Percentiles rank a stretch among this genome's conserved stretches.
Conservation (phyloP, 2,797 vertebrate genomes). For the Scomberomorus guttatus region DNA sequence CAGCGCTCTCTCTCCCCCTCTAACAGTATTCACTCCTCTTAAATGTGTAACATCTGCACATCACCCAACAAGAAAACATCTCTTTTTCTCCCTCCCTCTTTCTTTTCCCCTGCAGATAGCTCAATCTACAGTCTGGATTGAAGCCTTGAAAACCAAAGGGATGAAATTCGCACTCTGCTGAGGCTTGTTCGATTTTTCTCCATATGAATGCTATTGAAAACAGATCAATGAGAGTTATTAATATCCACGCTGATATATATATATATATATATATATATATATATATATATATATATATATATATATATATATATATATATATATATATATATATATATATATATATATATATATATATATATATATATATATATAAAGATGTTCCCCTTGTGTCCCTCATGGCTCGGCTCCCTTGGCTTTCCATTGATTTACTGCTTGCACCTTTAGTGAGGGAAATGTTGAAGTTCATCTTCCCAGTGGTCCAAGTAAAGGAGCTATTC, state of each 20-base stretch:
- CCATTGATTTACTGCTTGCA: constrained; percentile 75
- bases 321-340: too few species aligned
- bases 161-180: constrained; percentile 44
- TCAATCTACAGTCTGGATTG: constrained; percentile 64
- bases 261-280: neutral
- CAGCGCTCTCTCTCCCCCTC: constrained; percentile 24
- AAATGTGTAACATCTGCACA: constrained; percentile 68
- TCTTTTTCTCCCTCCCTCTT: constrained; percentile 24
- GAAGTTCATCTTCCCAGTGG: constrained; percentile 70
- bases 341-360: too few species aligned
- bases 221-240: constrained; percentile 75
- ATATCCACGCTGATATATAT: constrained; percentile 45
- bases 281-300: too few species aligned
- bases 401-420: constrained; percentile 41
- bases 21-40: constrained; percentile 50
- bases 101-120: constrained; percentile 59
- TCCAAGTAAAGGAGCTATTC: constrained; percentile 39
- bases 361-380: constrained; percentile 36
- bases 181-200: constrained; percentile 61
- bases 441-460: constrained; percentile 54
- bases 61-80: constrained; percentile 58
- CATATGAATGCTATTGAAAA: constrained; percentile 53
- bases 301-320: too few species aligned
- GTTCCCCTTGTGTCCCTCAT: constrained; percentile 35
- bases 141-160: constrained; percentile 49